Evolutionary conservation across 2,797 vertebrate species (phyloP), one percentile per base, ranked within the genome.

Genomic region (Loriculus beryllinus): DNA sequence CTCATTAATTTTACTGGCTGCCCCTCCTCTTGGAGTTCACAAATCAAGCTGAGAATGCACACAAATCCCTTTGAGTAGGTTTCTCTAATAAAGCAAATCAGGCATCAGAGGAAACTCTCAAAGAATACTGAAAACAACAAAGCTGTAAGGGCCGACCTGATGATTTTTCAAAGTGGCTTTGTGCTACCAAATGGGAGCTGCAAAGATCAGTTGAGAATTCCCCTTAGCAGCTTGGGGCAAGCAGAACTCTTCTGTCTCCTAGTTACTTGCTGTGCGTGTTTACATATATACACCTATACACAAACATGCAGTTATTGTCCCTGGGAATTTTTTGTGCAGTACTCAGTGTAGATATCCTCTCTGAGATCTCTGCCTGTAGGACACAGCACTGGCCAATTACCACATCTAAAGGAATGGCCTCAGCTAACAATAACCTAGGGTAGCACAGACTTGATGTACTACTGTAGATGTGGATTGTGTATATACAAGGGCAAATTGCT

Each of bases 1-100:
- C 96, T 97, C 96, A 96, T 97, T 97, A 94, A 96, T 97, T 96
- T 96, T 92, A 88, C 95, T 95, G 95, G 93, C 95, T 96, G 91
- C 89, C 93, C 95, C 95, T 97, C 95, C 96, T 95, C 89, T 93
- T 97, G 80, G 93, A 97, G 95, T 96, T 96, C 96, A 95, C 95
- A 96, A 96, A 97, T 93, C 95, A 93, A 92, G 93, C 95, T 95
- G 95, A 92, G 95, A 92, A 79, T 82, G 95, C 95, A 96, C 95
- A 91, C 93, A 90, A 95, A 90, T 94, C 95, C 95, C 95, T 96
- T 94, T 80, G 92, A 96, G 92, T 91, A 20, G 89, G 91, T 96
- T 96, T 91, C 87, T 90, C 67, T 95, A 96, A 94, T 94, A 95
- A 96, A 91, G 80, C 82, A 84, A 96, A 96, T 88, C 87, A 35